These are phyloP conservation scores for Ciona savignyi DNA, from an alignment of 23 tunicate species.

Conservation along the genomic window DNA sequence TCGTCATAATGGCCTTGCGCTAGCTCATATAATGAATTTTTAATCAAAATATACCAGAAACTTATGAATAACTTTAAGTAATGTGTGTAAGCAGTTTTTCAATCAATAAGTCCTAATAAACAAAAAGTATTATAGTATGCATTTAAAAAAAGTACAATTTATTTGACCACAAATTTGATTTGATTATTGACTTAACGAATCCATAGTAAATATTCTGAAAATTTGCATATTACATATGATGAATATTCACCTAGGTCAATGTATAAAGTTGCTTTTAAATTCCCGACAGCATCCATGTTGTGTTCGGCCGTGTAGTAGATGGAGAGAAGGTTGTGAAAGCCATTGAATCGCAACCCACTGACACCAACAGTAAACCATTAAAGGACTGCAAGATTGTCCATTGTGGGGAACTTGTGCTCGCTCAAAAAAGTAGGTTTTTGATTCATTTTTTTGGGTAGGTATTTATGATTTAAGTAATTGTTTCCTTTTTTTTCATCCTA, in stretches of 20 bases:
- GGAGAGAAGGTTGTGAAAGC: constrained; percentile 76
- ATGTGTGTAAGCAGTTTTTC: neutral
- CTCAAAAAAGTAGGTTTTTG: neutral
- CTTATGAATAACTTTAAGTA: neutral
- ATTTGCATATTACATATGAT: no score
- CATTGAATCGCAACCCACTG: constrained; percentile 79
- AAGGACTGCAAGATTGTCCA: constrained; percentile 78
- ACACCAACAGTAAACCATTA: constrained; percentile 74
- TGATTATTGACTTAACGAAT: no score
- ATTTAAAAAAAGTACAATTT: no score
- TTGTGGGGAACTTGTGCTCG: constrained; percentile 91
- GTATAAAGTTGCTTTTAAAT: neutral
- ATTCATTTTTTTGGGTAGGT: no score
- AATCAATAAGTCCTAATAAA: neutral
- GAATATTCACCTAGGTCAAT: no score
- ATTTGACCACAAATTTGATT: no score
- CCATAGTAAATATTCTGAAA: no score
- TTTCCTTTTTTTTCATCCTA: no score
- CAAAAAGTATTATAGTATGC: no score
- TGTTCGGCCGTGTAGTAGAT: constrained; percentile 84
- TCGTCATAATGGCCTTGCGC: neutral
- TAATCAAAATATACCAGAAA: neutral
- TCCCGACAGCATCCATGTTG: constrained; percentile 63
- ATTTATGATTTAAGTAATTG: no score
- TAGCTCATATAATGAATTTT: no score